These are phyloP conservation scores for Taphrorychus bicolor DNA, from an alignment of 2,888 invertebrate species.

Conservation along the genomic window DNA sequence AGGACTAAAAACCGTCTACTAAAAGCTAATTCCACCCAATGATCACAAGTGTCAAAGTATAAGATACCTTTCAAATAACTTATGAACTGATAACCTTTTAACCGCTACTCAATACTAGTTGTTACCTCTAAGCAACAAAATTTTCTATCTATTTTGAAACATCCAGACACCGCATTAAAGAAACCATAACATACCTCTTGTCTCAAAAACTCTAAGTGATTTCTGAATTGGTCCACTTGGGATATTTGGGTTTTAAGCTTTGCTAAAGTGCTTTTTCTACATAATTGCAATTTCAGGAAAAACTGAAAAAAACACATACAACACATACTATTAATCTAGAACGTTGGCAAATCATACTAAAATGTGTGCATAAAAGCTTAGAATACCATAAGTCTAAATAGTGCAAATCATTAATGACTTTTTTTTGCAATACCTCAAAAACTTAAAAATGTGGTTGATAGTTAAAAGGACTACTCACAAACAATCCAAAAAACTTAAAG, in stretches of 20 bases:
- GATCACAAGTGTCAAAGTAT: not conserved
- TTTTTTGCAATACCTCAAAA: no score
- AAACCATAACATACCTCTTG: slow-evolving; percentile 27
- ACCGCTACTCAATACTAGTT: no score
- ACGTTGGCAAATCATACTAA: no score
- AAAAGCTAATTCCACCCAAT: not conserved
- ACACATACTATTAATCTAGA: no score
- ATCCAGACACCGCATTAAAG: not conserved
- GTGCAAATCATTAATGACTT: no score
- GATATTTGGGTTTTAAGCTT: slow-evolving; percentile 24
- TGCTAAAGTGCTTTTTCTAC: slow-evolving; percentile 28
- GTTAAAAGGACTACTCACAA: no score
- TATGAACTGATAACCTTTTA: not conserved
- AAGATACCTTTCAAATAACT: not conserved
- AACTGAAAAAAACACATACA: slow-evolving; percentile 40
- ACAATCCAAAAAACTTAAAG: no score
- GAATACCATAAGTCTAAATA: no score
- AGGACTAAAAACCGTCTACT: not conserved
- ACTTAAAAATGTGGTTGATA: no score
- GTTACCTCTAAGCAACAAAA: no score
- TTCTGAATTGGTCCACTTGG: slow-evolving; percentile 20
- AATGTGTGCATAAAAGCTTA: no score
- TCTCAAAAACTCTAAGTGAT: slow-evolving; percentile 18
- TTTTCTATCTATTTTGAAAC: not conserved
- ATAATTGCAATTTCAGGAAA: slow-evolving; percentile 37